Percentiles rank a stretch among this genome's conserved stretches.
These are phyloP conservation scores for Cheilosia impressa DNA, from an alignment of 2,888 invertebrate genomes.

Conservation along the genomic window DNA sequence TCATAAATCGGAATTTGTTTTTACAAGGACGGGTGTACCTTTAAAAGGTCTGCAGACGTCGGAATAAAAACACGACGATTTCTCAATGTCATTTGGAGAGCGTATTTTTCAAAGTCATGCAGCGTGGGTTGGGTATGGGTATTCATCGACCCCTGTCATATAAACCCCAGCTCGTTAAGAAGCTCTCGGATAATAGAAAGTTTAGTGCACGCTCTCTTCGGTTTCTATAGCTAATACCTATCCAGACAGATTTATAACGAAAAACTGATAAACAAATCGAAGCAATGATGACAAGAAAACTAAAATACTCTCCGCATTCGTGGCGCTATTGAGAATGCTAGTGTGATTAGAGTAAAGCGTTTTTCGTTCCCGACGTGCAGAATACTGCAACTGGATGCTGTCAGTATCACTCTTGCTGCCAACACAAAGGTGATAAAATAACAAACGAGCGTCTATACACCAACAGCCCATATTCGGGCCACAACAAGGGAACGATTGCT, in stretches of 20 bases:
- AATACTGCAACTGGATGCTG: conserved; percentile 17
- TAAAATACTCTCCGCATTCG: conserved; percentile 44
- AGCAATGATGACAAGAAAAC: neutral
- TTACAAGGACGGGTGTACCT: neutral
- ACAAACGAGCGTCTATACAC: conserved; percentile 24
- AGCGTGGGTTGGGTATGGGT: too few species aligned
- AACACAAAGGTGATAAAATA: conserved; percentile 54
- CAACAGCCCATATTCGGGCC: neutral
- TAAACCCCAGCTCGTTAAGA: too few species aligned
- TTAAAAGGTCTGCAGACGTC: neutral
- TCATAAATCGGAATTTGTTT: neutral
- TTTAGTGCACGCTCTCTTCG: too few species aligned
- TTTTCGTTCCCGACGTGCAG: neutral
- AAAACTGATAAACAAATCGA: neutral
- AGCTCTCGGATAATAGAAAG: too few species aligned
- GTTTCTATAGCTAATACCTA: too few species aligned
- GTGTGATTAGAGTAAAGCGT: conserved; percentile 38
- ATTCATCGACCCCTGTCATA: too few species aligned
- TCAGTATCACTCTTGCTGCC: conserved; percentile 13
- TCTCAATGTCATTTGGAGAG: conserved; percentile 7
- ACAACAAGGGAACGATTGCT: conserved; percentile 46
- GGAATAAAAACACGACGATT: neutral
- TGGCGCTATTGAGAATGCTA: conserved; percentile 38
- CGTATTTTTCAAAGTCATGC: too few species aligned
- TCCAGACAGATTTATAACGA: too few species aligned